Conservation (phyloP, 2,888 invertebrate genomes). For the Melanophora roralis region DNA sequence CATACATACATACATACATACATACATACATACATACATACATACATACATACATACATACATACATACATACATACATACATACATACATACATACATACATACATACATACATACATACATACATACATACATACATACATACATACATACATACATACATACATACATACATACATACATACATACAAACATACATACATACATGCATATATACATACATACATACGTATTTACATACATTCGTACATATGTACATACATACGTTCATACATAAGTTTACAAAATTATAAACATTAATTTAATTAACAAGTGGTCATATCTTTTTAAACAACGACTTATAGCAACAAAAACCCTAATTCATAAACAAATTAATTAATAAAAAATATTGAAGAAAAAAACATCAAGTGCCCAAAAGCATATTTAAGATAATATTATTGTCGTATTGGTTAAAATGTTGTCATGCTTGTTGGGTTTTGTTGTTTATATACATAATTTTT, state of each 20-base stretch:
- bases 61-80: too few relatives aligned
- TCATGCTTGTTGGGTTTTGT: background rate
- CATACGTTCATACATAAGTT: background rate
- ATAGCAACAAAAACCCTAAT: conserved; percentile 61
- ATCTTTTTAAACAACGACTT: conserved; percentile 11
- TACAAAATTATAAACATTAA: background rate
- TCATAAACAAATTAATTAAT: conserved; percentile 26
- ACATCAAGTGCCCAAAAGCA: background rate
- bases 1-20: too few relatives aligned
- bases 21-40: too few relatives aligned
- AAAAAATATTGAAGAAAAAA: conserved; percentile 14
- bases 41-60: too few relatives aligned
- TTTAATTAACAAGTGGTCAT: too few relatives aligned
- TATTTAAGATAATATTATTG: background rate
- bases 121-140: too few relatives aligned
- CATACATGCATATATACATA: background rate
- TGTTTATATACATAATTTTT: background rate
- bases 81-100: too few relatives aligned
- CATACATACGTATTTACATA: background rate
- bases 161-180: background rate
- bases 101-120: too few relatives aligned
- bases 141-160: too few relatives aligned
- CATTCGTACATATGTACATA: background rate
- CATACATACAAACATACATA: background rate
- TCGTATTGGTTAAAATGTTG: background rate